Evolutionary conservation across 2,113 vertebrate species (phyloP).

Genomic region (Anthoscopus minutus): DNA sequence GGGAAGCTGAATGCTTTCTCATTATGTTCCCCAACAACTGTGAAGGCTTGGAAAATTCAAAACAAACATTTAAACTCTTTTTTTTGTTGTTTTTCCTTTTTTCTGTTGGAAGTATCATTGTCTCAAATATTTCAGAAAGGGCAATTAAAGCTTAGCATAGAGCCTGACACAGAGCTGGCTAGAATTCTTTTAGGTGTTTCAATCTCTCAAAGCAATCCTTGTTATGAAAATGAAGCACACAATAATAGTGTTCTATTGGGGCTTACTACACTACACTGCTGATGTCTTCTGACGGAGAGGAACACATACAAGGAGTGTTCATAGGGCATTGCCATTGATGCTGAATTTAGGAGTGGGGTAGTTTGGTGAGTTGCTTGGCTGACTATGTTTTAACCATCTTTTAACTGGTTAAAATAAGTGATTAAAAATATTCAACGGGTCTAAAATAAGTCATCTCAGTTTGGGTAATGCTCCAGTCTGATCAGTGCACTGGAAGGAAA

Average conservation of each 20-base stretch:
- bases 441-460: not conserved
- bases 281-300: not conserved
- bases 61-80: not conserved
- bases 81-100: not conserved
- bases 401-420: rapidly evolving
- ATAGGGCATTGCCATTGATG: not conserved
- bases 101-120: not conserved
- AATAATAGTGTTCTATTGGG: not conserved
- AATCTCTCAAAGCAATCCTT: not conserved
- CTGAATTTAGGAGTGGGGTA: not conserved
- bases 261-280: not conserved
- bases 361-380: not conserved
- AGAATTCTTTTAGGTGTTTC: not conserved
- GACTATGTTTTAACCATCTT: not conserved
- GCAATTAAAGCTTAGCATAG: not conserved
- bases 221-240: not conserved
- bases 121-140: not conserved
- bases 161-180: not conserved
- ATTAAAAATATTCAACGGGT: not conserved
- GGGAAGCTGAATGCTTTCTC: not conserved
- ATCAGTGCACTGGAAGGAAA: not conserved
- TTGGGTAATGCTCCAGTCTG: not conserved
- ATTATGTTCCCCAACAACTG: not conserved
- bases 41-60: not conserved
- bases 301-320: not conserved